Percentiles rank a stretch among this genome's conserved stretches.
These are phyloP conservation scores for Scrobipalpa costella DNA, from an alignment of 2,888 invertebrate species.

Conservation along the genomic window DNA sequence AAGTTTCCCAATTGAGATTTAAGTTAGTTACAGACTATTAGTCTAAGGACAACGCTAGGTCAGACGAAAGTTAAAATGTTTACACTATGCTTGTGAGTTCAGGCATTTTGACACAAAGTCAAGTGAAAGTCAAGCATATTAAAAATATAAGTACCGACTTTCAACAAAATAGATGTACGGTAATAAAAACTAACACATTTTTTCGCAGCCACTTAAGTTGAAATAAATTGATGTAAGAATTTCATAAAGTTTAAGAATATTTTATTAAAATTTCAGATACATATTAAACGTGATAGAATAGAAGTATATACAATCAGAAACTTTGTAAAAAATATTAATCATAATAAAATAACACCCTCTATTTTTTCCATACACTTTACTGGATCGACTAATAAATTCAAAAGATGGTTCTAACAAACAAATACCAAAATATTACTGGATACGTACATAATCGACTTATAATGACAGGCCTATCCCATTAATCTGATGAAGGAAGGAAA, in stretches of 20 bases:
- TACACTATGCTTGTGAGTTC: background rate
- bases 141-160: background rate
- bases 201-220: background rate
- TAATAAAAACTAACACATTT: background rate
- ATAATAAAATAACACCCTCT: too few species aligned
- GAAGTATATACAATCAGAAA: too few species aligned
- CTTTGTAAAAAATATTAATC: too few species aligned
- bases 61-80: slow-evolving; percentile 12
- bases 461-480: slow-evolving; percentile 36
- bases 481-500: slow-evolving; percentile 31
- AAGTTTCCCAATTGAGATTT: slow-evolving; percentile 3
- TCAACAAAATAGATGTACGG: background rate
- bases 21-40: slow-evolving; percentile 5
- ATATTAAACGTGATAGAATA: too few species aligned
- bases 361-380: too few species aligned
- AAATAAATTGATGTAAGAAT: too few species aligned
- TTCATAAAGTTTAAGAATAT: too few species aligned
- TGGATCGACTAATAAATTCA: background rate
- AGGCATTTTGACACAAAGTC: background rate
- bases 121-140: background rate
- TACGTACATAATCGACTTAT: slow-evolving; percentile 39
- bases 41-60: slow-evolving; percentile 6
- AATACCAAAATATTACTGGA: background rate
- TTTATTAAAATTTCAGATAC: too few species aligned
- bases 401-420: background rate